Evolutionary conservation across 2,113 vertebrate genomes (phyloP), one percentile per base, ranked within the genome.

Genomic region (Aix galericulata): DNA sequence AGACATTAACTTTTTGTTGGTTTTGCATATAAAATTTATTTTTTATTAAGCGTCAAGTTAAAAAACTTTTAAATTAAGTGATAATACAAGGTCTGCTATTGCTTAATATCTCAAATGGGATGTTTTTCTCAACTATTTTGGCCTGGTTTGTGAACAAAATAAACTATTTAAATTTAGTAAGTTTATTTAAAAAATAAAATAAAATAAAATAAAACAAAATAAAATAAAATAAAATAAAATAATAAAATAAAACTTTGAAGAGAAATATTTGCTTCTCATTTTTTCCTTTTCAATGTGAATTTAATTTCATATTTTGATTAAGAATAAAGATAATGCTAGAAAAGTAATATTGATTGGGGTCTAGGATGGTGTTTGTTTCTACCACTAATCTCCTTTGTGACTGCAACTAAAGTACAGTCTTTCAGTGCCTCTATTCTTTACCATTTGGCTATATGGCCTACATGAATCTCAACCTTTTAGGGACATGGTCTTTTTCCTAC

Each of bases 51-150:
- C 8, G 11, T 7, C 12, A 29, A 3, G 12, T 44, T 71, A 69
- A 55, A 20, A 82, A 86, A 53, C 18, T 48, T 87, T 50, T 36
- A 52, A 52, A 63, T 36, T 50, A 80, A 63, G 7, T 55, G 4
- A 22, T 76, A 55, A 74, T 74, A 27, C 80, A 91, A 83, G 2
- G 2, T 8, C 15, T 83, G 2, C 38, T 88, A 38, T 17, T 74
- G 9, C 10, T 83, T 86, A 86, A 20, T 64, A 15, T 38, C 25
- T 29, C 6, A 20, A 38, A 42, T 2, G 59, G 1, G 9, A 22
- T 56, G 1, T 0, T 80, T 88, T 82, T 55, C 44, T 86, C 20
- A 77, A 4, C 2, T 4, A 21, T 3, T 12, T 68, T 8, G 2
- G 4, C 18, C 9, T 63, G 42, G 4, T 2, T 86, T 76, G 36